Conservation (phyloP, 53 echinoderm and acorn worm species). For the Pentamera pediparva region DNA sequence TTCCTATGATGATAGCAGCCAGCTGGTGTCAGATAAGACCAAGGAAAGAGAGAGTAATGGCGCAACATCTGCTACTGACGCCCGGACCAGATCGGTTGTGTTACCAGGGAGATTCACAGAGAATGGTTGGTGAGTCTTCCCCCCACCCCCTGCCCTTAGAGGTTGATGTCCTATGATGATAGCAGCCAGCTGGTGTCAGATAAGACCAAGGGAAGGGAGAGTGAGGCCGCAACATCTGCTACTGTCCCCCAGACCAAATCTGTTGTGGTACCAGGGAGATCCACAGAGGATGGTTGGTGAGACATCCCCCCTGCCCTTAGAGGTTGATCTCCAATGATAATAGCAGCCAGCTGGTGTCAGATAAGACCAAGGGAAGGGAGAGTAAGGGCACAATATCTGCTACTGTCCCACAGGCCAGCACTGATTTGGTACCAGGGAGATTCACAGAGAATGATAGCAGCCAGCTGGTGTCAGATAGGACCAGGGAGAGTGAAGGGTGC, state of each 20-base stretch:
- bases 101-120: constrained; percentile 87
- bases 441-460: constrained; percentile 89
- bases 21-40: constrained; percentile 76
- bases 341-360: too few relatives aligned
- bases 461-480: constrained; percentile 80
- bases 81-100: constrained; percentile 73
- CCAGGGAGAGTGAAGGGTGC: constrained; percentile 81
- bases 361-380: constrained; percentile 84
- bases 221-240: constrained; percentile 75
- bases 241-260: constrained; percentile 74
- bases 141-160: too few relatives aligned
- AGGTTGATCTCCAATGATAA: too few relatives aligned
- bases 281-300: constrained; percentile 86
- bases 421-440: constrained; percentile 80
- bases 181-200: too few relatives aligned
- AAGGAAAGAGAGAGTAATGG: constrained; percentile 88
- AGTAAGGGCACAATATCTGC: constrained; percentile 78
- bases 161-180: too few relatives aligned
- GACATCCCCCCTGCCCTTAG: too few relatives aligned
- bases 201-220: constrained; percentile 80
- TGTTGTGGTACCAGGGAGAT: constrained; percentile 84
- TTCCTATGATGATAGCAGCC: too few relatives aligned
- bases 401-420: constrained; percentile 72
- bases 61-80: constrained; percentile 72
- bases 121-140: constrained; percentile 84